Percentiles rank a stretch among this genome's conserved stretches.
These are phyloP conservation scores for Calephelis nemesis DNA, from an alignment of 1,140 invertebrate species.

Conservation along the genomic window DNA sequence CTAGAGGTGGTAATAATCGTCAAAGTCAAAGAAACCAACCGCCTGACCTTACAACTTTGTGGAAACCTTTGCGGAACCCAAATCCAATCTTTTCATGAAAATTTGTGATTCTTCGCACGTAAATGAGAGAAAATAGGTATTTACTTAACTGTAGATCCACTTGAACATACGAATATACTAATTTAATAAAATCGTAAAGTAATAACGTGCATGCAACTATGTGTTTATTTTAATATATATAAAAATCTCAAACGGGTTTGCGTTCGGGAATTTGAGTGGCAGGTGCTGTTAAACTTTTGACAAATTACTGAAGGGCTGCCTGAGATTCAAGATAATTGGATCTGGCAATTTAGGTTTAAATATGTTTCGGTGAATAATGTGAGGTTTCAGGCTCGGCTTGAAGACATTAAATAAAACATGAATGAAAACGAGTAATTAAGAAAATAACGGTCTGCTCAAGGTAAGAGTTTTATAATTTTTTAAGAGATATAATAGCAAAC, in stretches of 20 bases:
- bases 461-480: neutral
- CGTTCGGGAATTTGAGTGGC: constrained; percentile 2
- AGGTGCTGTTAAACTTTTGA: constrained; percentile 21
- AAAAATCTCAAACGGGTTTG: neutral
- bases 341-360: constrained; percentile 6
- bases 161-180: no score
- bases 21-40: no score
- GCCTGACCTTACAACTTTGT: no score
- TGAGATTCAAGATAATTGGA: constrained; percentile 16
- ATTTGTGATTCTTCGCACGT: no score
- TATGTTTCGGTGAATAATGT: constrained; percentile 10
- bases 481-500: no score
- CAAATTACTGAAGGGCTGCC: constrained; percentile 15
- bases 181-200: no score
- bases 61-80: no score
- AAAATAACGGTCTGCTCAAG: neutral
- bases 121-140: no score
- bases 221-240: neutral
- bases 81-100: no score
- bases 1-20: no score
- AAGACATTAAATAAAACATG: constrained; percentile 1
- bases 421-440: constrained; percentile 4
- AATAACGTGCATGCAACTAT: no score
- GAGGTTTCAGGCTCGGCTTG: constrained; percentile 3
- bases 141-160: no score